Evolutionary conservation across 1,140 invertebrate species (phyloP), one percentile per base, ranked within the genome.

Genomic region (Megalopta genalis): DNA sequence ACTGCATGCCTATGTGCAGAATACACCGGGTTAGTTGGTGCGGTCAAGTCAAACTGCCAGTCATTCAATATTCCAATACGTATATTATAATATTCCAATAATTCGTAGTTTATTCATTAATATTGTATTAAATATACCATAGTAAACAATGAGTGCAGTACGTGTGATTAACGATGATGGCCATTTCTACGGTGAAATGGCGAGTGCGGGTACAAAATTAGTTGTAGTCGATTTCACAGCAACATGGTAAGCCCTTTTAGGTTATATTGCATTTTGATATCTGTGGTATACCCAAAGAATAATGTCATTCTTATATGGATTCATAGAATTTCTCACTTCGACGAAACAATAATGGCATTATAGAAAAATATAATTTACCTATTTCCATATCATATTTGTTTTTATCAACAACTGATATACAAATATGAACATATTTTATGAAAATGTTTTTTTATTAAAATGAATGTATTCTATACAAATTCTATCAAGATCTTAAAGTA

Each of bases 211-310:
- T 1, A 95, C 95, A 2, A 98, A 97, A 91, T 93, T 99, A n/a
- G 97, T 99, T 37, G 96, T 99, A 21, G 98, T 97, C 1, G 98
- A 99, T 93, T 99, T 98, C 89, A 98, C 97, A 32, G 97, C 97
- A 64, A 96, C 94, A 86, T 98, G 97, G 97, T 98, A 93, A 94
- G 94, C 87, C 60, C 66, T 70, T 86, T 70, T 60, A 87, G 87
- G 85, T 91, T 90, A 91, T 80, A 60, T 68, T 69, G 68, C 7
- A 9, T 12, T 46, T 14, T 10, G 3, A 46, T 10, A 46, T 46
- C 32, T 32, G 4, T 32, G 32, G 4, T 32, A 32, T 32, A 32
- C 4, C 4, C 32, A 32, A 32, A 32, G 32, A 32, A 32, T 32
- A 32, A 32, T 2, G 32, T 32, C 32, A 32, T 32, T 32, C 0